These are phyloP conservation scores for Ptychochromis oligacanthus DNA, from an alignment of 2,113 vertebrate genomes.

Conservation along the genomic window DNA sequence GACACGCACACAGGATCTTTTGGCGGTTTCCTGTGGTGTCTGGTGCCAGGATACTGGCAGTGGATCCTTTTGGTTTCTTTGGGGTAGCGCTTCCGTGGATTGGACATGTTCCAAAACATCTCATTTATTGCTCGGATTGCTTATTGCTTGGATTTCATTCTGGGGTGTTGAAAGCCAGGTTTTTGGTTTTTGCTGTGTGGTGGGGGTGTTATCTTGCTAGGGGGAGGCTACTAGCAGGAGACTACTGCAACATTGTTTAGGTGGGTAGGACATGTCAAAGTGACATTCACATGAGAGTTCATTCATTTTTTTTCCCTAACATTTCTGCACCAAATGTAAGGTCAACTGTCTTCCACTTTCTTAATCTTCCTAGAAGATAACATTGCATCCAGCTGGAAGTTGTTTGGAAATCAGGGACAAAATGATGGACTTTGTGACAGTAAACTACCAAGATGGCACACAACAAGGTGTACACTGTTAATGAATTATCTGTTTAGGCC, in stretches of 20 bases:
- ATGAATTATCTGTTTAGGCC: conserved; percentile 34
- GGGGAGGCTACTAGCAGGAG: background rate
- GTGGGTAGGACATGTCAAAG: too few relatives aligned
- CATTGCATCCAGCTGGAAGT: conserved; percentile 17
- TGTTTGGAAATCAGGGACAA: conserved; percentile 25
- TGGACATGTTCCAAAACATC: too few relatives aligned
- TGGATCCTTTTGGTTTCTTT: too few relatives aligned
- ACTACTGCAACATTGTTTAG: background rate
- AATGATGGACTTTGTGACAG: conserved; percentile 51
- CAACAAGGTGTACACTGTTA: background rate
- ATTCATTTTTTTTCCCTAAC: background rate
- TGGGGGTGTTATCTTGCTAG: background rate
- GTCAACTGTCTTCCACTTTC: background rate
- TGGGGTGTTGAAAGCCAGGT: background rate
- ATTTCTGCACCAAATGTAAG: background rate
- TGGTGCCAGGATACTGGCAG: too few relatives aligned
- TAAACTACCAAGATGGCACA: background rate
- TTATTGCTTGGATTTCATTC: too few relatives aligned
- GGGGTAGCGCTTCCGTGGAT: too few relatives aligned
- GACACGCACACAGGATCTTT: too few relatives aligned
- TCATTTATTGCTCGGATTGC: too few relatives aligned
- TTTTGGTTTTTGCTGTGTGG: background rate
- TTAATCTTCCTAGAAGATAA: conserved; percentile 39
- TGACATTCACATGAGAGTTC: background rate
- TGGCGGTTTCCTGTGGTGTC: too few relatives aligned